Evolutionary conservation across 2,113 vertebrate species (phyloP).

Genomic region (Esox niger): DNA sequence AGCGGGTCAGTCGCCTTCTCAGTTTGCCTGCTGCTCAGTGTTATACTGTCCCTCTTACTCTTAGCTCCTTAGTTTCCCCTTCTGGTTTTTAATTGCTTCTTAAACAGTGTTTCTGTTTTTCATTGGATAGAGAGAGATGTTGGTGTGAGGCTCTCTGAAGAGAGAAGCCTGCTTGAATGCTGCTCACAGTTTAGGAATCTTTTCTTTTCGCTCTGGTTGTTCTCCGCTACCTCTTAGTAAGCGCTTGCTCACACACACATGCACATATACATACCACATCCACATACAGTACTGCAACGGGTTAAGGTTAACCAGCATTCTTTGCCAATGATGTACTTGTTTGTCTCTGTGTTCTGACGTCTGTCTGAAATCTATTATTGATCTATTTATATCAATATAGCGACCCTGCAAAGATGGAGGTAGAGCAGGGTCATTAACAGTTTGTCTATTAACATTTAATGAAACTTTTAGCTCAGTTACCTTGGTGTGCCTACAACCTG

Average conservation of each 20-base stretch:
- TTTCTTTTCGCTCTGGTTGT: conserved; percentile 30
- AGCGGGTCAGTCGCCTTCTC: too few relatives aligned
- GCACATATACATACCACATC: conserved; percentile 15
- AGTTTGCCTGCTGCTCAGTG: too few relatives aligned
- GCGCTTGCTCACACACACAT: conserved; percentile 39
- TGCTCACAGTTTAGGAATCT: conserved; percentile 1
- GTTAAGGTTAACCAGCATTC: conserved; percentile 61
- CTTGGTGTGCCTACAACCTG: conserved; percentile 76
- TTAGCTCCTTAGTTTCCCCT: too few relatives aligned
- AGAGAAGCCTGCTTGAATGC: not conserved
- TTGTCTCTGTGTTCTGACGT: conserved; percentile 51
- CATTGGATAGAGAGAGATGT: not conserved
- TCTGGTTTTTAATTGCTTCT: too few relatives aligned
- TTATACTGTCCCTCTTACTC: too few relatives aligned
- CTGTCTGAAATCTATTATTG: conserved; percentile 15
- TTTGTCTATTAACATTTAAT: conserved; percentile 42
- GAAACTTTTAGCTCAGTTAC: conserved; percentile 70
- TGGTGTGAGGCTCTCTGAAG: not conserved
- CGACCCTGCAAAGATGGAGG: conserved; percentile 6
- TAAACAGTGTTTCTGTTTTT: not conserved
- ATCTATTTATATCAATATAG: conserved; percentile 36
- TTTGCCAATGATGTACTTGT: conserved; percentile 70
- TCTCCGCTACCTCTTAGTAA: conserved; percentile 65
- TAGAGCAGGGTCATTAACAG: conserved; percentile 36
- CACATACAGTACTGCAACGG: not conserved